Evolutionary conservation across 2,888 invertebrate species (phyloP).

Genomic region (Rhingia campestris): DNA sequence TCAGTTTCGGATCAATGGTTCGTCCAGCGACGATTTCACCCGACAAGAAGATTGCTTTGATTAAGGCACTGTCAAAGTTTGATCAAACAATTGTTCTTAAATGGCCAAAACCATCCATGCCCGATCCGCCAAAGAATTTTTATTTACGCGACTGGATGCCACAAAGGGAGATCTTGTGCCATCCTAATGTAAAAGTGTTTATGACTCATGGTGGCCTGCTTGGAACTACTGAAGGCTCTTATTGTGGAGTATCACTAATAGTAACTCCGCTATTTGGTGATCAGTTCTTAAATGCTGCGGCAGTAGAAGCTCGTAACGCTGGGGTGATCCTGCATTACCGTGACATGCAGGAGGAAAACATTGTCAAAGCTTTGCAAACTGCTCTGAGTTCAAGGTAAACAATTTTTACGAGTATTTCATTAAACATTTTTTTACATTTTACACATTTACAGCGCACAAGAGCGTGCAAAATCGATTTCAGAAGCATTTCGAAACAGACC

Average conservation of each 20-base stretch:
- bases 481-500: conserved; percentile 83
- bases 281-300: conserved; percentile 85
- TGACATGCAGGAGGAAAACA: conserved; percentile 83
- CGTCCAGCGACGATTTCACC: conserved; percentile 84
- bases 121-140: conserved; percentile 85
- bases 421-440: background rate
- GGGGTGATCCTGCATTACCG: conserved; percentile 83
- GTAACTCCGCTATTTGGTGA: conserved; percentile 87
- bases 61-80: conserved; percentile 84
- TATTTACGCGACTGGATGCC: conserved; percentile 87
- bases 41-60: conserved; percentile 84
- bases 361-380: conserved; percentile 83
- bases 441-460: conserved; percentile 32
- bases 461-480: conserved; percentile 81
- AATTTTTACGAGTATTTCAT: background rate
- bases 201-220: conserved; percentile 89
- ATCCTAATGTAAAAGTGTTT: conserved; percentile 87
- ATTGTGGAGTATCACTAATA: conserved; percentile 86
- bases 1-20: conserved; percentile 88
- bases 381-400: conserved; percentile 77
- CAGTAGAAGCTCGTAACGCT: conserved; percentile 83
- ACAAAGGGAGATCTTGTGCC: conserved; percentile 88
- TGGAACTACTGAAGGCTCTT: conserved; percentile 86
- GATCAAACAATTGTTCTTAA: conserved; percentile 86
- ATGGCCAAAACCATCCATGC: conserved; percentile 85